Base-by-base conservation (phyloP, 2,888 invertebrate genomes). In the Melinaea menophilus region DNA sequence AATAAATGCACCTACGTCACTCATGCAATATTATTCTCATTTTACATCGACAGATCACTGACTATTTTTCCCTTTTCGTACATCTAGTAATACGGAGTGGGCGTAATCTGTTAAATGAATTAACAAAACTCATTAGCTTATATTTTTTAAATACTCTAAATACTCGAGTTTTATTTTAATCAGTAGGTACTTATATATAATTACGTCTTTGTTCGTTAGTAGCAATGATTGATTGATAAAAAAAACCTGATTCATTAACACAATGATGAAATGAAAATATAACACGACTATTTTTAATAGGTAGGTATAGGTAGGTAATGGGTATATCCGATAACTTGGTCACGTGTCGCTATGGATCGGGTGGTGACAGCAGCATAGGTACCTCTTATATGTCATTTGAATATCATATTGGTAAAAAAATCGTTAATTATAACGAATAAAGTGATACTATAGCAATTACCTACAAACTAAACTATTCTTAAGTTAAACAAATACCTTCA, bases 251-350 rank as follows among this genome's bases (percentile, higher is more conserved):
- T 60, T 60, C 55, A 54, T 59, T 41, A 56, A 55, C 59, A 54
- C 48, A 60, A 57, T 64, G 51, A 57, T 55, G 51, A 41, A 41
- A 35, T 45, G n/a, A 62, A 64, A 56, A 58, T 41, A 63, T 66
- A 55, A 66, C 59, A 55, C 59, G 59, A 55, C 64, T 63, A 65
- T 68, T 66, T 68, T 64, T 66, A 66, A 68, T 63, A 61, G 62
- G 63, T 63, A 57, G 41, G 37, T 37, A 68, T 63, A 61, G 62
- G 63, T 63, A 57, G 41, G 37, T 37, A 22, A 22, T 22, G 2
- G 37, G 37, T 37, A 37, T 37, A 41, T 41, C 54, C 33, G 47
- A 59, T 61, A 22, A 37, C 55, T 64, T 58, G 56, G 58, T 68
- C 63, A 64, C 64, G 69, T 65, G 62, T 31, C 31, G 31, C 2